Percentiles rank a stretch among this genome's conserved stretches.
These are phyloP conservation scores for Nannobrachium achirus DNA, from an alignment of 2,113 vertebrate genomes.

Conservation along the genomic window DNA sequence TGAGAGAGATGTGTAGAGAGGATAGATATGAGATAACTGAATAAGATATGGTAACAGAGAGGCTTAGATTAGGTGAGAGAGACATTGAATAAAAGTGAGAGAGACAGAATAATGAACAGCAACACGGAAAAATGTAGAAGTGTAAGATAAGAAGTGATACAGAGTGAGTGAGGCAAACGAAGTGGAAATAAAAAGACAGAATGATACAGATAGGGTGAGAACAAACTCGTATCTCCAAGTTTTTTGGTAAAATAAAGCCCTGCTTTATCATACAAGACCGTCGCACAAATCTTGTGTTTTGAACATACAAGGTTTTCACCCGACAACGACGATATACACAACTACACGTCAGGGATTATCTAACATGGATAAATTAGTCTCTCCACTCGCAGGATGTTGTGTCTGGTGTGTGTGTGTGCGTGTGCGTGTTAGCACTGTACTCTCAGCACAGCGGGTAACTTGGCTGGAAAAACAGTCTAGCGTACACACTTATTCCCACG, in stretches of 20 bases:
- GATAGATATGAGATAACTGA: too few relatives aligned
- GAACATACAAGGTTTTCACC: too few relatives aligned
- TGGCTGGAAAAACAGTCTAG: slow-evolving; percentile 1
- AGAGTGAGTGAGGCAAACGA: not conserved
- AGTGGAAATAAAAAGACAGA: not conserved
- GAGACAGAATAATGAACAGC: not conserved
- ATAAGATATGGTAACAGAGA: too few relatives aligned
- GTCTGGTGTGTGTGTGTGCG: slow-evolving; percentile 38
- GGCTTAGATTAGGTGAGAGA: not conserved
- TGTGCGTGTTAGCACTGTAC: slow-evolving; percentile 31
- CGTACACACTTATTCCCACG: slow-evolving; percentile 1
- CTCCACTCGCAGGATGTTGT: too few relatives aligned
- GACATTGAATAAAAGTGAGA: slow-evolving; percentile 23
- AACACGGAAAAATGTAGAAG: too few relatives aligned
- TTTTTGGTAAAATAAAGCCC: too few relatives aligned
- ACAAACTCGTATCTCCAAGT: too few relatives aligned
- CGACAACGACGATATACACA: too few relatives aligned
- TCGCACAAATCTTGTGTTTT: too few relatives aligned
- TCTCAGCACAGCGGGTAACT: slow-evolving; percentile 23
- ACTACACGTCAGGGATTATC: slow-evolving; percentile 69
- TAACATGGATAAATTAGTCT: slow-evolving; percentile 65
- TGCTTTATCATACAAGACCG: too few relatives aligned
- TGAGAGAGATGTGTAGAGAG: too few relatives aligned
- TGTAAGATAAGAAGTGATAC: not conserved
- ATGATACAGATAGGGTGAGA: not conserved